These are phyloP conservation scores for Cataglyphis altisquamis DNA, from an alignment of 2,888 invertebrate species.

Conservation along the genomic window DNA sequence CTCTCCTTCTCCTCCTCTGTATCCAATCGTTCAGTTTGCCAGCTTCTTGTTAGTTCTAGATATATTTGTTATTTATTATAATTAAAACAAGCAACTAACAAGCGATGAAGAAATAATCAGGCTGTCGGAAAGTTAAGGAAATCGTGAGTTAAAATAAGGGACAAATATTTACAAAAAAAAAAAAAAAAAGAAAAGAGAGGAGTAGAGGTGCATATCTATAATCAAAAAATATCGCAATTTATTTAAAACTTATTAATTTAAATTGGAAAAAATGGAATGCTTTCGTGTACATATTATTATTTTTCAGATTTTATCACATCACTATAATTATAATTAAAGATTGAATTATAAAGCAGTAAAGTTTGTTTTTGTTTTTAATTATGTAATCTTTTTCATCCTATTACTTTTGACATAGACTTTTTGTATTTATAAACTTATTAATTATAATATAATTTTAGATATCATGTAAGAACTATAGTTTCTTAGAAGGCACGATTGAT, in stretches of 20 bases:
- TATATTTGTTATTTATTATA: not conserved
- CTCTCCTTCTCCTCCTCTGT: not conserved
- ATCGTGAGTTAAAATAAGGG: not conserved
- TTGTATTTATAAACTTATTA: not conserved
- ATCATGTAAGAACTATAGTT: slow-evolving; percentile 97
- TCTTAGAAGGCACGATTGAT: slow-evolving; percentile 97
- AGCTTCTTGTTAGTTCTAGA: not conserved
- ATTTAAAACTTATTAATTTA: not conserved
- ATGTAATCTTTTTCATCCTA: not conserved
- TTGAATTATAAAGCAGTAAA: not conserved
- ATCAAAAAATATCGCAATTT: not conserved
- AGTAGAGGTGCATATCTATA: not conserved
- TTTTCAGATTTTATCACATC: not conserved
- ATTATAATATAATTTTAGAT: slow-evolving; percentile 83
- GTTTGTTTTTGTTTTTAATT: not conserved
- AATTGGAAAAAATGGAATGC: not conserved
- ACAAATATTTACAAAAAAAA: not conserved
- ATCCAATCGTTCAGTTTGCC: not conserved
- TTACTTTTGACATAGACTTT: not conserved
- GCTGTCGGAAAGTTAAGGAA: not conserved
- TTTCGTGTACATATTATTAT: not conserved
- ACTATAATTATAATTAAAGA: slow-evolving; percentile 2
- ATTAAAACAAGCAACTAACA: not conserved
- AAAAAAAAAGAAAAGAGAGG: not conserved
- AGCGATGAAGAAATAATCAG: not conserved